Conservation (phyloP, 2,113 vertebrate genomes). For the Sylvietta virens region DNA sequence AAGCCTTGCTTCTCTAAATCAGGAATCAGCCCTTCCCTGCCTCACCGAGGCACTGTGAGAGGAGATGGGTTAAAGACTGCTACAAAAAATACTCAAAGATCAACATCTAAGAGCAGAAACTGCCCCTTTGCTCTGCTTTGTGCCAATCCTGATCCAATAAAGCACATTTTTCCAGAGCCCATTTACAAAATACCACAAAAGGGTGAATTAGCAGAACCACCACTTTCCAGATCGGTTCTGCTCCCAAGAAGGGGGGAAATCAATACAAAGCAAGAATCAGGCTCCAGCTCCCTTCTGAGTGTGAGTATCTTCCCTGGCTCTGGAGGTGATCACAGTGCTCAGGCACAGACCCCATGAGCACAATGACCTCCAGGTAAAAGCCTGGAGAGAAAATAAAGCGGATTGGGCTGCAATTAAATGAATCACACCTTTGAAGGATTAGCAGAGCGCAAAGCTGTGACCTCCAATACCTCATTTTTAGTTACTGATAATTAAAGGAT, state of each 20-base stretch:
- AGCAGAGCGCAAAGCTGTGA: neutral
- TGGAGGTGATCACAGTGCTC: neutral
- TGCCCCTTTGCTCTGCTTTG: neutral
- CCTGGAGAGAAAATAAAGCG: neutral
- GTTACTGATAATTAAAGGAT: neutral
- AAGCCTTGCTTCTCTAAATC: neutral
- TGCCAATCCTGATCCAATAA: neutral
- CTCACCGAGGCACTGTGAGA: neutral
- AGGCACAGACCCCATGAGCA: neutral
- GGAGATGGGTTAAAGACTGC: neutral
- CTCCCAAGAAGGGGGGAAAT: neutral
- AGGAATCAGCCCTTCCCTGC: neutral
- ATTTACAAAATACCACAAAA: neutral
- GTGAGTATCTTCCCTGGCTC: neutral
- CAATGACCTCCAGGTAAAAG: neutral
- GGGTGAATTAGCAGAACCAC: neutral
- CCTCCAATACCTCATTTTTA: neutral
- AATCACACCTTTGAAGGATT: neutral
- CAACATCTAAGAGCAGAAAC: neutral
- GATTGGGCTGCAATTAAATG: neutral
- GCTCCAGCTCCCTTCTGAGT: neutral
- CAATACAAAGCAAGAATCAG: neutral
- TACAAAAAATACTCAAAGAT: neutral
- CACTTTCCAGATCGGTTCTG: neutral
- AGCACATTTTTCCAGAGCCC: neutral